A percentile compares a stretch with the other conserved stretches of the same genome.
phyloP scores from a whole-genome alignment of 2,797 vertebrate species.

The Chaenodraco wilsoni region DNA sequence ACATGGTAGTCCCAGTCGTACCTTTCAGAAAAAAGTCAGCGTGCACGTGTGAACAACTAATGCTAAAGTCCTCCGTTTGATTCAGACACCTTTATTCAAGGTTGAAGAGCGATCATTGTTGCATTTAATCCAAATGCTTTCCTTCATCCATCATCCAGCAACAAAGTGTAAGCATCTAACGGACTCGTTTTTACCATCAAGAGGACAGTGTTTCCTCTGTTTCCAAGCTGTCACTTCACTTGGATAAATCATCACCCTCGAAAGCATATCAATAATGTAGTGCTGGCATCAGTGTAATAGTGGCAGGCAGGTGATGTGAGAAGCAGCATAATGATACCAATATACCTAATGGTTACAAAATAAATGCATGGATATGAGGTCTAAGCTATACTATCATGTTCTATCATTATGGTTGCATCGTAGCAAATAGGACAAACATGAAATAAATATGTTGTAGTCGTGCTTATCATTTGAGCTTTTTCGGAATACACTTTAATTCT shows the following conservation, averaged over 20 bases:
- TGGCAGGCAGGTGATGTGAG: slow-evolving; percentile 21
- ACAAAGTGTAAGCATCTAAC: slow-evolving; percentile 28
- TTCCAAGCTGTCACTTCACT: slow-evolving; percentile 29
- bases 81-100: background rate
- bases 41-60: background rate
- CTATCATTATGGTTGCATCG: background rate
- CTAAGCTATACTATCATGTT: too few relatives aligned
- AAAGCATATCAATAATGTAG: slow-evolving; percentile 52
- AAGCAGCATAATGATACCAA: slow-evolving; percentile 3
- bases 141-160: slow-evolving; percentile 18
- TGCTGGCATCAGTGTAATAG: slow-evolving; percentile 35
- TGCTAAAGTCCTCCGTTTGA: slow-evolving; percentile 5
- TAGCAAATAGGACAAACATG: background rate
- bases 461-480: slow-evolving; percentile 8
- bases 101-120: slow-evolving; percentile 2
- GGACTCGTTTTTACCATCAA: slow-evolving; percentile 26
- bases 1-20: slow-evolving; percentile 35
- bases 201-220: slow-evolving; percentile 16
- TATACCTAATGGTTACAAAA: slow-evolving; percentile 25
- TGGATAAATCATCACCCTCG: slow-evolving; percentile 54
- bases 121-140: slow-evolving; percentile 13
- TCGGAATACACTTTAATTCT: slow-evolving; percentile 10
- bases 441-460: background rate
- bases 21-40: background rate
- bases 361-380: background rate